Conservation (phyloP, 2,888 invertebrate genomes). For the Andrena flavipes region DNA sequence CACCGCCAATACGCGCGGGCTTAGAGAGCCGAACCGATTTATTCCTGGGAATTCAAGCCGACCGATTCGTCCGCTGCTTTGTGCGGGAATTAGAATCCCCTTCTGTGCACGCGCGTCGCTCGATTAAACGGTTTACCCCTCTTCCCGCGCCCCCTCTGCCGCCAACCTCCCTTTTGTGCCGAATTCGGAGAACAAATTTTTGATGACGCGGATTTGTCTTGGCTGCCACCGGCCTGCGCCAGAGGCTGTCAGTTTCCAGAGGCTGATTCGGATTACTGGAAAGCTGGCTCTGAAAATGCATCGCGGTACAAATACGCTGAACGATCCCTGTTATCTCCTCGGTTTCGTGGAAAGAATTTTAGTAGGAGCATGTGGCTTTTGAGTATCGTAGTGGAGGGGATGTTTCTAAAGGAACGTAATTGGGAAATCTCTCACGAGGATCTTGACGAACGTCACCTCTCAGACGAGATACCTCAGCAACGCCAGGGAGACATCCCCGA, state of each 20-base stretch:
- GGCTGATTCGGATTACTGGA: neutral
- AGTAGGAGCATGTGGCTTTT: neutral
- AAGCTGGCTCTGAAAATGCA: neutral
- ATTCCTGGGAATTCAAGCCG: conserved; percentile 50
- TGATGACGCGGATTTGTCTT: conserved; percentile 22
- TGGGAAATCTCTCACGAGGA: neutral
- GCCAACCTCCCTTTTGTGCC: neutral
- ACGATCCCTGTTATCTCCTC: neutral
- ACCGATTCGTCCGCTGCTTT: conserved; percentile 40
- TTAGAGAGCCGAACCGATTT: conserved; percentile 54
- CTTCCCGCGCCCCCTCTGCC: neutral
- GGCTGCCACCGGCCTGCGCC: neutral
- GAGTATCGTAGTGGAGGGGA: no score
- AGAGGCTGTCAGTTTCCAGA: neutral
- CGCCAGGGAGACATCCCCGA: conserved; percentile 22
- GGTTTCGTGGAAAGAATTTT: neutral
- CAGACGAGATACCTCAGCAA: conserved; percentile 4
- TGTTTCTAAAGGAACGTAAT: no score
- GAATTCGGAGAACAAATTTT: conserved; percentile 28
- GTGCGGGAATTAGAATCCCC: conserved; percentile 40
- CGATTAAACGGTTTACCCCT: conserved; percentile 24
- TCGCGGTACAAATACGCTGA: neutral
- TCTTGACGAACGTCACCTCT: neutral
- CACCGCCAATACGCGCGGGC: conserved; percentile 48
- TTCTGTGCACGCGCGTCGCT: conserved; percentile 15